Base-by-base conservation (phyloP, 2,888 invertebrate species). In the Meliscaeva auricollis region DNA sequence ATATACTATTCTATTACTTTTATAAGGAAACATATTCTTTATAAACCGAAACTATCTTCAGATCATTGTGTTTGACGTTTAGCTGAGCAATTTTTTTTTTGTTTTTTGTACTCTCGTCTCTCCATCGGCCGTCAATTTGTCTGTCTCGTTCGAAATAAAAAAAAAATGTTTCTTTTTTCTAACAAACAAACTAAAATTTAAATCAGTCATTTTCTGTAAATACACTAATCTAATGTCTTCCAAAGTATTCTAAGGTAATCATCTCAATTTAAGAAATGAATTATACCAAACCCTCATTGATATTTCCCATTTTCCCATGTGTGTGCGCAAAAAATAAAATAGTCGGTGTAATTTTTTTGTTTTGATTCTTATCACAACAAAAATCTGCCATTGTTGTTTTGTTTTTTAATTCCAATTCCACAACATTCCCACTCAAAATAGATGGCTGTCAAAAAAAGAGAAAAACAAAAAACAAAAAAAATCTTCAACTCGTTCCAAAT, bases 331-430 rank as follows among this genome's bases (percentile, higher is more conserved):
- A 73, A 68, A 83, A 78, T 66, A 75, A 77, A 73, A 83, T 74
- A 72, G 20, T 41, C 15, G 52, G 35, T 54, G 4, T 20, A 38
- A 11, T 72, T 76, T 84, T 38, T 80, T 80, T 85, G 85, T 85
- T 85, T 85, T 85, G 85, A 85, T 85, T 68, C 35, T 85, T 85
- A 85, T 85, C 85, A 85, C 68, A 78, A 78, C 74, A 84, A 54
- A 54, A 46, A 76, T 52, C 22, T 17, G 54, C 32, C 44, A 46
- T 68, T 75, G 73, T 76, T 44, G 81, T 85, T 85, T 81, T 76
- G 66, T 85, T 58, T 81, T 58, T 32, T 58, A n/a, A n/a, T n/a
- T n/a, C n/a, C 60, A 68, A 35, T 79, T 48, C 46, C 72, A 64
- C 3, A 5, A 11, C 46, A 35, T 74, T 69, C 17, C 7, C 50